A percentile compares a stretch with the other conserved stretches of the same genome.
Conservation (phyloP, 2,113 vertebrate species). For the Syngnathus typhle region DNA sequence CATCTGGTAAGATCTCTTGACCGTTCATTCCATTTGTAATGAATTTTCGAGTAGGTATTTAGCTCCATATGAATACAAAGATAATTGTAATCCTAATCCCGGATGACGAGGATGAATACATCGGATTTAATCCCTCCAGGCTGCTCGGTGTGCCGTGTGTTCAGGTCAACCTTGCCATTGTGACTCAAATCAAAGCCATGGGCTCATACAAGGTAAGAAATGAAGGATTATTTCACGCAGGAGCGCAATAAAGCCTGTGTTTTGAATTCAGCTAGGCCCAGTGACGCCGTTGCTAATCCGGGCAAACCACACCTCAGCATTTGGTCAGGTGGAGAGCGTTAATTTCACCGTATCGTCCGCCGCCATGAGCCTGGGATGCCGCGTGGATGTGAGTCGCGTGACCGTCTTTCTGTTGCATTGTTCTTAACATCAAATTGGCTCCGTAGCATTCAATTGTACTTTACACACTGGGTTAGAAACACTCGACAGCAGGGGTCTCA, state of each 20-base stretch:
- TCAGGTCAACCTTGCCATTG: slow-evolving; percentile 31
- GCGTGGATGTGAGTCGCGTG: slow-evolving; percentile 25
- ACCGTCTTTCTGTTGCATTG: not conserved
- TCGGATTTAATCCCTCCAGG: slow-evolving; percentile 22
- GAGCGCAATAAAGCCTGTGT: not conserved
- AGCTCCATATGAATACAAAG: too few relatives aligned
- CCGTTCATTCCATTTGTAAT: not conserved
- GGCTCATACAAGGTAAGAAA: slow-evolving; percentile 44
- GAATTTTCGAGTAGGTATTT: not conserved
- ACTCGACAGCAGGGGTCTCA: too few relatives aligned
- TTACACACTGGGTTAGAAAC: too few relatives aligned
- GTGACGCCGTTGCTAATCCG: slow-evolving; percentile 19
- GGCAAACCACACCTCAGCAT: slow-evolving; percentile 50
- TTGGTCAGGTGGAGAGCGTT: slow-evolving; percentile 25
- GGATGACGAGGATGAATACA: not conserved
- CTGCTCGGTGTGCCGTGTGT: slow-evolving; percentile 39
- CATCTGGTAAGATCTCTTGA: slow-evolving; percentile 40
- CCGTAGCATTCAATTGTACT: too few relatives aligned
- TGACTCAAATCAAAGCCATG: slow-evolving; percentile 55
- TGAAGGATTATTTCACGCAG: not conserved
- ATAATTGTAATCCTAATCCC: not conserved
- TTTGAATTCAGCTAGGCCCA: slow-evolving; percentile 28
- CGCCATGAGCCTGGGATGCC: slow-evolving; percentile 34
- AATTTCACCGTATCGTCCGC: slow-evolving; percentile 48
- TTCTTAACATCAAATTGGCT: not conserved